phyloP scores from a whole-genome alignment of 1,140 invertebrate species.

The Eumaeus atala region DNA sequence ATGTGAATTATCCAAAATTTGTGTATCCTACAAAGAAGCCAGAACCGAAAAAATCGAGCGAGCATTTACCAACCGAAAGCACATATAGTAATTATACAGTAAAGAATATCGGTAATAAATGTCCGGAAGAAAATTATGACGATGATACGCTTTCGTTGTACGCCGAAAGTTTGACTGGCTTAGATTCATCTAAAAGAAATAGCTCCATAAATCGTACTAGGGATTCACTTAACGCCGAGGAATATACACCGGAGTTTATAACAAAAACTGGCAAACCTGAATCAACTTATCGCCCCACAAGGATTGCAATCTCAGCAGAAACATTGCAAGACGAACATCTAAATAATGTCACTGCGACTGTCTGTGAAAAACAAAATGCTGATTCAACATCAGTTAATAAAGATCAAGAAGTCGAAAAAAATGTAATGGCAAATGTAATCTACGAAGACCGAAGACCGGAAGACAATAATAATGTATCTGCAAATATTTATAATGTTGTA shows the following conservation, averaged over 20 bases:
- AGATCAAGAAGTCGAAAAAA: conserved; percentile 14
- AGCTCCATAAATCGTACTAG: conserved; percentile 13
- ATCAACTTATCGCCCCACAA: conserved; percentile 32
- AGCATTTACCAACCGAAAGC: background rate
- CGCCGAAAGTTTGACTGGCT: conserved; percentile 51
- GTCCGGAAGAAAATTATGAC: conserved; percentile 39
- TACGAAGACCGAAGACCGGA: conserved; percentile 13
- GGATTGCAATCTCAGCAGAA: conserved; percentile 14
- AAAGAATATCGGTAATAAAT: background rate
- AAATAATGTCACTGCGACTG: conserved; percentile 2
- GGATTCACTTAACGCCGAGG: conserved; percentile 21
- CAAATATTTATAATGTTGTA: background rate
- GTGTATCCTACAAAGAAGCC: background rate
- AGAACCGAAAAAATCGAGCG: background rate
- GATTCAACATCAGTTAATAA: conserved; percentile 40
- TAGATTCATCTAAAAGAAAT: conserved; percentile 36
- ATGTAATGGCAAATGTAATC: conserved; percentile 9
- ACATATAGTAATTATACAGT: background rate
- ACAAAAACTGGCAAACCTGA: conserved; percentile 13
- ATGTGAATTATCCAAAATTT: background rate
- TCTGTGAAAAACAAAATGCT: conserved; percentile 47
- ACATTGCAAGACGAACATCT: background rate
- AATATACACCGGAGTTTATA: conserved; percentile 35
- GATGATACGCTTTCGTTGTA: conserved; percentile 56
- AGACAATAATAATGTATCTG: background rate